Base-by-base conservation (phyloP, 1,140 invertebrate species). In the Radopholus similis region DNA sequence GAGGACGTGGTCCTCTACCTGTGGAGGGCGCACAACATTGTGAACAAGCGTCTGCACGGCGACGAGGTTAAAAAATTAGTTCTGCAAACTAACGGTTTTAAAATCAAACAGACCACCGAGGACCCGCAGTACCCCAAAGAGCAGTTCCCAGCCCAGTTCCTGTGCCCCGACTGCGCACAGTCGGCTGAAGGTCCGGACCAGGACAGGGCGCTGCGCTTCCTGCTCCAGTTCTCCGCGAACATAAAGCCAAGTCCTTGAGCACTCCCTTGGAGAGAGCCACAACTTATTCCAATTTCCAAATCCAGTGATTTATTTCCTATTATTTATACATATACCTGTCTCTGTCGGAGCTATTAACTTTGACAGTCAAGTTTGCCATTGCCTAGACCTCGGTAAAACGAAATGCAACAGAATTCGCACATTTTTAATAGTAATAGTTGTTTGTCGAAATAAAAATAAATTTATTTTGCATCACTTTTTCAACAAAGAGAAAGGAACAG, bases 21-120 rank as follows among this genome's bases (percentile, higher is more conserved):
- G 23, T 81, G 79, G 79, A 54, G 73, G 53, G 79, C 79, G 11
- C 79, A 81, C 56, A 81, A 81, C 66, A 79, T 79, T 49, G 79
- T 81, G 26, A 81, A 81, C 60, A 76, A 82, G 37, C 73, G 81
- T 42, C 62, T 81, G 9, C 76, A 81, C 54, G 77, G 72, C 23
- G 74, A 82, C 21, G 26, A 42, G 11, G 21, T n/a, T n/a, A n/a
- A n/a, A n/a, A n/a, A n/a, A n/a, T n/a, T n/a, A n/a, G n/a, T n/a
- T 42, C 13, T 42, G 40, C 13, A 42, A 15, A 42, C 21, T 42
- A 15, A 42, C 53, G 59, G 63, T 28, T n/a, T n/a, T n/a, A n/a
- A n/a, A n/a, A n/a, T n/a, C n/a, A n/a, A n/a, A n/a, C n/a, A n/a
- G n/a, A 28, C 30, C 38, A 70, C 68, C 15, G 79, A 81, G 67